Base-by-base conservation (phyloP, 2,113 vertebrate species). In the Nerophis lumbriciformis region DNA sequence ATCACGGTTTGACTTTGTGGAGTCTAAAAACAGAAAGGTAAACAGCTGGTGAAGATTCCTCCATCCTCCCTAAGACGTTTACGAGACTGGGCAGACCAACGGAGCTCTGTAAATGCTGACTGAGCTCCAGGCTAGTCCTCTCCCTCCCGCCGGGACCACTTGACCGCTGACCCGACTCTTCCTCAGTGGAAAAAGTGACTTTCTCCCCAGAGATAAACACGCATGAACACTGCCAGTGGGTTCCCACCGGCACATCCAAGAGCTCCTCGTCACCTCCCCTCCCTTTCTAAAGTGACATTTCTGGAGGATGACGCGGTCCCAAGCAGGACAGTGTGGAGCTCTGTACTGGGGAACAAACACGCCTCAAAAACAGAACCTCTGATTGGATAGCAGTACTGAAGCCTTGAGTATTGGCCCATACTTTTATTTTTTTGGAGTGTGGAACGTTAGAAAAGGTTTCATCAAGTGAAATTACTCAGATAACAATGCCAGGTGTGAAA, bases 131-230 rank as follows among this genome's bases (percentile, higher is more conserved):
- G 50, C 36, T 62, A 42, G 36, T 28, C 2, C 28, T 28, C n/a
- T n/a, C 55, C 10, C 68, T 70, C 61, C 56, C 60, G n/a, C 56
- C 63, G 54, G 66, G 68, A 65, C 63, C 58, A 59, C 50, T 48
- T 53, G 65, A 55, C 65, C 50, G 63, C 72, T 82, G 78, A 76
- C 66, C 71, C 6, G 76, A 60, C 61, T 72, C 76, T 74, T 83
- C 78, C 82, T 80, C 50, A 82, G 71, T 85, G 87, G 85, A 86
- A 87, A 88, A 84, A 83, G 75, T 85, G 68, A 85, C 76, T 73
- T 73, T 85, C 82, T 84, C 82, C 85, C 83, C 21, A 80, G 75
- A 81, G 73, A 80, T 87, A 88, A 86, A 88, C 87, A 88, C 79
- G 80, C 83, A 87, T 86, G 83, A 87, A 86, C 84, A 85, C 78